Base-by-base conservation (phyloP, 2,888 invertebrate genomes). In the Latrodectus hesperus region DNA sequence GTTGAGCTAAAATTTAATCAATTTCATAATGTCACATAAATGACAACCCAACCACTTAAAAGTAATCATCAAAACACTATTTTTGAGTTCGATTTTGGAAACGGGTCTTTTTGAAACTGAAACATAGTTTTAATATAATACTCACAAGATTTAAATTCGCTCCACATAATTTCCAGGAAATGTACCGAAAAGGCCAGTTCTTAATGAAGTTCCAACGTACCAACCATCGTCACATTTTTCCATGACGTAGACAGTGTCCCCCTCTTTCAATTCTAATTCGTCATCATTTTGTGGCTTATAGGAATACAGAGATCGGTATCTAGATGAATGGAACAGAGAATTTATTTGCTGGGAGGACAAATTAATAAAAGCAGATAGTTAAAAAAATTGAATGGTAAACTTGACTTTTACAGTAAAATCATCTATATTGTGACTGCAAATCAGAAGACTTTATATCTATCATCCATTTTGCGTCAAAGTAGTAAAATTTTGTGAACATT, bases 211-310 rank as follows among this genome's bases (percentile, higher is more conserved):
- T 90, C 99, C 99, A 90, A 99, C 98, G 93, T 95, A 99, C 99
- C 99, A 99, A 90, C 99, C 99, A 92, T 99, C 99, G 93, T 99
- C 99, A 93, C 99, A 99, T 92, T 98, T 98, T 93, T 99, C 99
- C 93, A 99, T 94, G 89, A 99, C 99, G 92, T 96, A 97, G 53
- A 99, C 96, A 1, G 96, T 95, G 93, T 99, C 99, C 71, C 98
- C 97, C 92, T 98, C 98, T 89, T 95, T 94, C 90, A 99, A 93
- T 92, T 99, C 98, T 90, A 99, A 93, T 93, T 99, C 99, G 92
- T 99, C 99, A 82, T 97, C 97, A 93, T 99, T 99, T 93, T 97
- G 97, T 11, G 99, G 99, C 85, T 95, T 95, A 93, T 99, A 99
- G 92, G 97, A 97, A 94, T 98, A 99, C 92, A 99, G 94, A 10